Base-by-base conservation (phyloP, 2,888 invertebrate genomes). In the Chydorus sphaericus region DNA sequence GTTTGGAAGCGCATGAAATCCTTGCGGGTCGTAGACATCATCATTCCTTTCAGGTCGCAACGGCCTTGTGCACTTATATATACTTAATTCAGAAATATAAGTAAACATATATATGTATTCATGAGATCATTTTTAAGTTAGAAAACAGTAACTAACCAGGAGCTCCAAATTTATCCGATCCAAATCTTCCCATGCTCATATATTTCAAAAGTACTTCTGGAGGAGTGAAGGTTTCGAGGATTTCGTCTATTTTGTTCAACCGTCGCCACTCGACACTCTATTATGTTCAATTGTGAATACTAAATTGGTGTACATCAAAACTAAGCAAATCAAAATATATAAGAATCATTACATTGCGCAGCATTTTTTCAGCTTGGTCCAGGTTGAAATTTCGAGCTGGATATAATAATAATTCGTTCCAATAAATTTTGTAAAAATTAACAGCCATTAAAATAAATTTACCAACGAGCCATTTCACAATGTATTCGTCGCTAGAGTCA, bases 281-380 rank as follows among this genome's bases (percentile, higher is more conserved):
- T n/a, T n/a, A n/a, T n/a, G n/a, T n/a, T n/a, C n/a, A n/a, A n/a
- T n/a, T n/a, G n/a, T n/a, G n/a, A n/a, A n/a, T n/a, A n/a, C n/a
- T n/a, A n/a, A n/a, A n/a, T n/a, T n/a, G n/a, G n/a, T n/a, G n/a
- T n/a, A n/a, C n/a, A n/a, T n/a, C n/a, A n/a, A n/a, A n/a, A n/a
- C n/a, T n/a, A n/a, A n/a, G n/a, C n/a, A n/a, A n/a, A n/a, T n/a
- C n/a, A n/a, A n/a, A n/a, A n/a, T n/a, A n/a, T n/a, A n/a, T n/a
- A n/a, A n/a, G n/a, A n/a, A n/a, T n/a, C n/a, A n/a, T 80, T 73
- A 91, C 91, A 66, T 85, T 82, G 73, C 88, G 74, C 2, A 92
- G 72, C 92, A 92, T 92, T 72, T 86, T 85, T 69, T 92, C 92
- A 0, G 92, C 87, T n/a, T 85, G 88, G 54, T 78, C 81, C 1